Conservation (phyloP, 1,140 invertebrate species). For the Delia radicum region DNA sequence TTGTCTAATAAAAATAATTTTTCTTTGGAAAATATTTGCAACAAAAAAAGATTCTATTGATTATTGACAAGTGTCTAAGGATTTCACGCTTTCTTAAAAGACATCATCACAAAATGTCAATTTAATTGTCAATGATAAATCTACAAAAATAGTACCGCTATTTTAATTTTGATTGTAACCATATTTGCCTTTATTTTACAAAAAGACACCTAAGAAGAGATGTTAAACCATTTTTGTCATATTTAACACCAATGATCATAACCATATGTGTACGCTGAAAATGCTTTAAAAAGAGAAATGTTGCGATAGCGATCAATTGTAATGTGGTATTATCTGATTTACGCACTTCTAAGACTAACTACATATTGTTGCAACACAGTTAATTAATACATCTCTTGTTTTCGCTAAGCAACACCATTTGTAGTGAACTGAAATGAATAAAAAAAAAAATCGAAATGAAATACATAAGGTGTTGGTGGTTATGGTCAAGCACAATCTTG, state of each 20-base stretch:
- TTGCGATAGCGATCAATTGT: not conserved
- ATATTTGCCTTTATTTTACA: not conserved
- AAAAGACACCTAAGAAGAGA: constrained; percentile 3
- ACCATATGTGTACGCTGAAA: not conserved
- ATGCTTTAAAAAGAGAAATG: not conserved
- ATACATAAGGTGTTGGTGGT: constrained; percentile 16
- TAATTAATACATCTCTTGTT: constrained; percentile 21
- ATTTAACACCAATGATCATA: constrained; percentile 4
- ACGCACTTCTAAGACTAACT: too few relatives aligned
- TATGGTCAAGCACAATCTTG: constrained; percentile 11
- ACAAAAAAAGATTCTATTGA: not conserved
- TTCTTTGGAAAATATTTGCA: not conserved
- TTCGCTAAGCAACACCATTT: not conserved
- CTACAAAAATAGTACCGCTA: not conserved
- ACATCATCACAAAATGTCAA: not conserved
- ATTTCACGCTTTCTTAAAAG: not conserved
- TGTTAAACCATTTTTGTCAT: constrained; percentile 1
- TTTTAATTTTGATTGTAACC: not conserved
- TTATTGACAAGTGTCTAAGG: not conserved
- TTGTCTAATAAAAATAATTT: too few relatives aligned
- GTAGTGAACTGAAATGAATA: not conserved
- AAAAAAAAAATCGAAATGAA: not conserved
- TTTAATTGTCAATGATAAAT: not conserved
- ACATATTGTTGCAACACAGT: constrained; percentile 10
- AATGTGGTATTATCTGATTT: constrained; percentile 9